Evolutionary conservation across 2,113 vertebrate genomes (phyloP).

Genomic region (Trachemys scripta): DNA sequence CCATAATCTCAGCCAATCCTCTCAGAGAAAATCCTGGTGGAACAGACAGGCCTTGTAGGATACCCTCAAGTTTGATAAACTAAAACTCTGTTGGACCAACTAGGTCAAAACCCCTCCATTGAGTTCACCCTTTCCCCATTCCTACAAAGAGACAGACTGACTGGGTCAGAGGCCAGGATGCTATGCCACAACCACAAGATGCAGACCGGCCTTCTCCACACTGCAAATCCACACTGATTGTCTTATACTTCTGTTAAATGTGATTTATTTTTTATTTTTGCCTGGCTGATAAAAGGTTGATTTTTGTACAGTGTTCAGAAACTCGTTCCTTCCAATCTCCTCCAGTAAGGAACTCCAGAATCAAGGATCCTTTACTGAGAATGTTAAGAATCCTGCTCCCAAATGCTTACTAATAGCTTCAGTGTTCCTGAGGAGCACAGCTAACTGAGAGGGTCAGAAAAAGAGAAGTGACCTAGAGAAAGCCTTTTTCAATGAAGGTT

Average conservation of each 20-base stretch:
- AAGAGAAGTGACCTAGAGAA: not conserved
- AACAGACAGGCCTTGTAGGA: conserved; percentile 11
- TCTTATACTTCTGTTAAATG: conserved; percentile 24
- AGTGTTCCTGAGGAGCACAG: not conserved
- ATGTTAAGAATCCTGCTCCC: not conserved
- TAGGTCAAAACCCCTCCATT: not conserved
- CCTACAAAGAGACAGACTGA: conserved; percentile 4
- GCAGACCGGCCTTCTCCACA: not conserved
- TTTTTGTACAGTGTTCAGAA: not conserved
- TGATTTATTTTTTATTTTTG: conserved; percentile 3
- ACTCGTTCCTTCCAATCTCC: not conserved
- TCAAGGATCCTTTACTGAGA: not conserved
- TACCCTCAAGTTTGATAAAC: not conserved
- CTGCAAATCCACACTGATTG: conserved; percentile 25
- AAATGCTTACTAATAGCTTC: not conserved
- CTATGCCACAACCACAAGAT: not conserved
- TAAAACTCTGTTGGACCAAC: not conserved
- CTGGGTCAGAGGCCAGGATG: not conserved
- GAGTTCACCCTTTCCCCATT: not conserved
- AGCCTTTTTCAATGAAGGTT: not conserved
- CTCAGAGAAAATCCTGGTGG: not conserved
- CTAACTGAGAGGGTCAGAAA: not conserved
- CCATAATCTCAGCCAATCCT: not conserved
- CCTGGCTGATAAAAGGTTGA: not conserved
- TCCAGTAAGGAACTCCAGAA: not conserved